Evolutionary conservation across 2,888 invertebrate genomes (phyloP), one percentile per base, ranked within the genome.

Genomic region (Phyllotreta cruciferae): DNA sequence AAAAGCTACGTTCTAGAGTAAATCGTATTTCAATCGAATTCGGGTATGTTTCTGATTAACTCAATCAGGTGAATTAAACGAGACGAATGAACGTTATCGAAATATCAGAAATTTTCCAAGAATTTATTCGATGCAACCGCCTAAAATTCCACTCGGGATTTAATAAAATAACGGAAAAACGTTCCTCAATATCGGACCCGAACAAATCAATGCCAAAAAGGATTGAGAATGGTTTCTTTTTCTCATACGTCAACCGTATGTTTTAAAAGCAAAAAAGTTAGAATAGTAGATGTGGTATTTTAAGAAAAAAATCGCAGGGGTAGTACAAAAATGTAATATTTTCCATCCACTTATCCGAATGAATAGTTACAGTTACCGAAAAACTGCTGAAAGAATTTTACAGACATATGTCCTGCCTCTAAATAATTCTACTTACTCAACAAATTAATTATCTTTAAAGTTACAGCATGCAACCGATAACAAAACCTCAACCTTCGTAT

Each of bases 31-130:
- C 60, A 56, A 49, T 38, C 38, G 56, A 50, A 56, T 24, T 39
- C 14, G 47, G 55, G 54, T 36, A 58, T 74, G 72, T 73, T 75
- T 75, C 69, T 74, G 74, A 74, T 75, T 74, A 74, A 74, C 71
- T 73, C 74, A 71, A 75, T 75, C 73, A 74, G 70, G 69, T 70
- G 74, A 67, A 70, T 60, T 73, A 76, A 75, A 74, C 73, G 72
- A 73, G 72, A 76, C 73, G 75, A 75, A 76, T 75, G 74, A 72
- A 71, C 62, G 67, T 71, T 75, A 75, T 71, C 75, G 72, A 69
- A 66, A 66, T 72, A 71, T 70, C 72, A 73, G 67, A 70, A 66
- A 71, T 71, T 73, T 72, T 60, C 65, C 58, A 61, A 62, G 70
- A 24, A 74, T 73, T 73, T 71, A 69, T 69, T 56, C 55, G 42